These are phyloP conservation scores for Tauraco hartlaubi DNA, from an alignment of 2,797 vertebrate genomes.

Conservation along the genomic window DNA sequence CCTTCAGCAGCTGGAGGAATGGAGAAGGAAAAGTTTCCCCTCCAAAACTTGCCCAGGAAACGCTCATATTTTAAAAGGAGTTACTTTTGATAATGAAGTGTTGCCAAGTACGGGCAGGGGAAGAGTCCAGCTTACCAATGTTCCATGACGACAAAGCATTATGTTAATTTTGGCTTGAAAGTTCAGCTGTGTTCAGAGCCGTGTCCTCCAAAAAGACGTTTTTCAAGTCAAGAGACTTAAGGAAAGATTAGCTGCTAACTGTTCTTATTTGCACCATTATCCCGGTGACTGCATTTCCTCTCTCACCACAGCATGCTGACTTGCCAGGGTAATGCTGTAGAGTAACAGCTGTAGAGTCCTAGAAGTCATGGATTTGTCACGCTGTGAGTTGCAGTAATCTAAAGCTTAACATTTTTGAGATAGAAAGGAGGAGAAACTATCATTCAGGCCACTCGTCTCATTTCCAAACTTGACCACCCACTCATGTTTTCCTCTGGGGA, in stretches of 20 bases:
- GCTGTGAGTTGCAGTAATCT: neutral
- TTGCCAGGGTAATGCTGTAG: neutral
- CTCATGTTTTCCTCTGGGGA: slow-evolving; percentile 48
- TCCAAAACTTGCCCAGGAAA: neutral
- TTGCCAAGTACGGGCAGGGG: neutral
- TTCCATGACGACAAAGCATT: neutral
- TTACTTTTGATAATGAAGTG: neutral
- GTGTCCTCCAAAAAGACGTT: neutral
- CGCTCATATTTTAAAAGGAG: neutral
- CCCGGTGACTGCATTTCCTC: slow-evolving; percentile 2
- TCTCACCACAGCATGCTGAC: neutral
- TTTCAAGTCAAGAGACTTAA: neutral
- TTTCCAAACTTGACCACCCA: slow-evolving; percentile 54
- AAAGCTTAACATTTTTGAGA: neutral
- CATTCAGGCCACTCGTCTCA: neutral
- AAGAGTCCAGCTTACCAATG: neutral
- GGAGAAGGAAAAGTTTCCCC: neutral
- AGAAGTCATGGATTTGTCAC: neutral
- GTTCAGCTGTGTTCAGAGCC: neutral
- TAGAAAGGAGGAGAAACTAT: slow-evolving; percentile 12
- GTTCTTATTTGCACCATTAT: neutral
- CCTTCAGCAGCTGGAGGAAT: neutral
- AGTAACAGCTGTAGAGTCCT: neutral
- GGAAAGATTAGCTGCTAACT: neutral
- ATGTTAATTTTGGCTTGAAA: neutral